A percentile compares a stretch with the other conserved stretches of the same genome.
Conservation (phyloP, 2,888 invertebrate genomes). For the Drosophila nr. perissopoda region DNA sequence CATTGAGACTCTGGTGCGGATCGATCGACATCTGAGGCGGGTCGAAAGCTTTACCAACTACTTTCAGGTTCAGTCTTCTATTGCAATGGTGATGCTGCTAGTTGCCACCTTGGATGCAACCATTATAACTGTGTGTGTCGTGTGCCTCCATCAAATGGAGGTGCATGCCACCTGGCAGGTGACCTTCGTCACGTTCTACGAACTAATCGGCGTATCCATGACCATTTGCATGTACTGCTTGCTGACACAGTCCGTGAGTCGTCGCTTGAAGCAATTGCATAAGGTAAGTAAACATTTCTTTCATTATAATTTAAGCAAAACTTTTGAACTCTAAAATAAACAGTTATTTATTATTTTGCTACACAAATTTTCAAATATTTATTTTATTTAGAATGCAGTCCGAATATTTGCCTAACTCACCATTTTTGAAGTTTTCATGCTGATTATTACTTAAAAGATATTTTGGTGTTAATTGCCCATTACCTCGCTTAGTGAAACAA, state of each 20-base stretch:
- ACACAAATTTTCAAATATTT: not conserved
- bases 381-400: not conserved
- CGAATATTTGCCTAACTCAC: not conserved
- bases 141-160: constrained; percentile 50
- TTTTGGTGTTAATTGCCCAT: not conserved
- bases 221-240: constrained; percentile 58
- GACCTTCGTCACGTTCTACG: constrained; percentile 43
- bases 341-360: not conserved
- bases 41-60: constrained; percentile 29
- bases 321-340: not conserved
- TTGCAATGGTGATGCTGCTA: constrained; percentile 14
- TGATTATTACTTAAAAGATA: not conserved
- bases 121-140: constrained; percentile 38
- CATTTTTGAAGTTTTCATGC: not conserved
- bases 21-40: constrained; percentile 32
- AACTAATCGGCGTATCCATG: constrained; percentile 52
- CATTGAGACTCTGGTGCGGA: constrained; percentile 31
- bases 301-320: not conserved
- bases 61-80: constrained; percentile 6
- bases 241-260: constrained; percentile 40
- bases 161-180: constrained; percentile 61
- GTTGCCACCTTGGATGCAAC: constrained; percentile 24
- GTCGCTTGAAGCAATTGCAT: constrained; percentile 36
- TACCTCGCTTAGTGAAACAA: constrained; percentile 16
- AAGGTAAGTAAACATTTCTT: constrained; percentile 13